Evolutionary conservation across 2,888 invertebrate genomes (phyloP), one percentile per base, ranked within the genome.

Genomic region (Gastrophysa polygoni): DNA sequence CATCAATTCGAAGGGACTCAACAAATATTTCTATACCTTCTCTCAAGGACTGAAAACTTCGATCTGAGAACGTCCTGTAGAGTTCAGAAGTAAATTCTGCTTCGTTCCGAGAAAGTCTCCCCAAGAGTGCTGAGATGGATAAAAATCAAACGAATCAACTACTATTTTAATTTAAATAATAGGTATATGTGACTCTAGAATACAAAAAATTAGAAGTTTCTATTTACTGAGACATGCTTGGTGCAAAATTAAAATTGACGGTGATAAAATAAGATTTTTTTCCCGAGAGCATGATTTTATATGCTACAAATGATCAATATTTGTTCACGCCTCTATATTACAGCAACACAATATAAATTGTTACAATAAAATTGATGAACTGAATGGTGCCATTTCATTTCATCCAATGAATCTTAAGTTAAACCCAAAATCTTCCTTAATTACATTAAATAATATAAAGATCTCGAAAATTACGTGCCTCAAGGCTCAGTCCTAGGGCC

Each of bases 261-360:
- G 38, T 54, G 43, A 43, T 43, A 29, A 51, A 50, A 51, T n/a
- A 43, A 43, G 21, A 43, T 16, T 34, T 17, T 54, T 7, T 24
- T 54, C 11, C n/a, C 11, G 43, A 24, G 24, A 43, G 43, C 54
- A 54, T 54, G 44, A 34, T 24, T 38, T 54, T 54, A n/a, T n/a
- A 54, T 54, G 54, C 24, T 43, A 43, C 20, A 54, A 54, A 43
- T 7, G 54, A 54, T 54, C 54, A 43, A 54, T 32, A 32, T 10
- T 54, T 54, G 54, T 54, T 54, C 54, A 54, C 54, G 54, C 54
- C 54, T 54, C 54, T 54, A 16, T 54, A 54, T 54, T 43, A 54
- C 54, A 54, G 43, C 54, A 54, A 54, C 54, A 54, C 54, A 54
- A 17, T 54, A 54, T 54, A 24, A 54, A 54, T 54, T 54, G 54